These are phyloP conservation scores for Etia nguti DNA, from an alignment of 2,113 vertebrate species.

Conservation along the genomic window DNA sequence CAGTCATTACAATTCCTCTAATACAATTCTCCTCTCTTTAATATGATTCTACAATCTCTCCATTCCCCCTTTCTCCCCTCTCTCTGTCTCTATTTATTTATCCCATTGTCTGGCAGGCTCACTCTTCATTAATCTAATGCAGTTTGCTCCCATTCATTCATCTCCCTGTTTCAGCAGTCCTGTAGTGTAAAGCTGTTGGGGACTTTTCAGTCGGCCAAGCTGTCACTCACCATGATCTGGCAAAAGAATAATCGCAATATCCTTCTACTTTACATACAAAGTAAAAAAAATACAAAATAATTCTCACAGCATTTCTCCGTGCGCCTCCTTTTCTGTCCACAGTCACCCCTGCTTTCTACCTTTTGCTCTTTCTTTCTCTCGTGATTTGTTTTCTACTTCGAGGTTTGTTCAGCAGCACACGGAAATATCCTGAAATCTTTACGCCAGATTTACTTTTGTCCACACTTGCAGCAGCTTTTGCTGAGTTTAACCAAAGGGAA, in stretches of 20 bases:
- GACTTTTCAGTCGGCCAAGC: constrained; percentile 16
- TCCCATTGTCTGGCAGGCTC: constrained; percentile 29
- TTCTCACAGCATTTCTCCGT: not conserved
- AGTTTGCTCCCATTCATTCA: constrained; percentile 35
- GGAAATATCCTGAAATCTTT: not conserved
- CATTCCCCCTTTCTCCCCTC: not conserved
- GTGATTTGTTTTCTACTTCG: not conserved
- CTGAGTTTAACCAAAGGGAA: not conserved
- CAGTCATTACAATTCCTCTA: constrained; percentile 28
- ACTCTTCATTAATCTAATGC: constrained; percentile 58
- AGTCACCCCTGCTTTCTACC: not conserved
- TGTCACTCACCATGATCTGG: constrained; percentile 27
- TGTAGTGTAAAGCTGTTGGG: constrained; percentile 21
- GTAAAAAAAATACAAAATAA: not conserved
- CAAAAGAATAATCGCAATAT: constrained; percentile 11
- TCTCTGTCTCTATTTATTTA: constrained; percentile 23
- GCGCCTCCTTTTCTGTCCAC: not conserved
- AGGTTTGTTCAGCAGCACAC: constrained; percentile 2
- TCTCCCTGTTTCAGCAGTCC: constrained; percentile 34
- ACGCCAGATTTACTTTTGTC: not conserved
- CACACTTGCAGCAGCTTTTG: not conserved
- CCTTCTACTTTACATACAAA: constrained; percentile 2
- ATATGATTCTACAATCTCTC: not conserved
- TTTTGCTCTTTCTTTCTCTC: not conserved
- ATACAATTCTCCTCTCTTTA: constrained; percentile 18